A percentile compares a stretch with the other conserved stretches of the same genome.
phyloP scores from a whole-genome alignment of 2,113 vertebrate species.

The Pterophyllum scalare region DNA sequence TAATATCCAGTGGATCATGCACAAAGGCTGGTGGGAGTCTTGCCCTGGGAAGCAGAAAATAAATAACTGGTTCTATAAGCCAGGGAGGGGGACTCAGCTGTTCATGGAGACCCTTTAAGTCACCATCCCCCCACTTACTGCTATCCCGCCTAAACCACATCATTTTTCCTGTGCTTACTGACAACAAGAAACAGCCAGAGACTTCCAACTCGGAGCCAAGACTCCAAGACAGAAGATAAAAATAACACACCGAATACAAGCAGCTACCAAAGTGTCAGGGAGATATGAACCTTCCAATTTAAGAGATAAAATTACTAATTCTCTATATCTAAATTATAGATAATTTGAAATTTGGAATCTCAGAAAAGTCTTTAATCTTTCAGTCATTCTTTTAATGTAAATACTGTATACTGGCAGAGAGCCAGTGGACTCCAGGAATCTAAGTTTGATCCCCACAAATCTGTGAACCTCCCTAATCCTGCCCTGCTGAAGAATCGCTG shows the following conservation, averaged over 20 bases:
- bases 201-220: constrained; percentile 17
- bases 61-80: not conserved
- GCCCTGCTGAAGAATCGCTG: not conserved
- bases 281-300: not conserved
- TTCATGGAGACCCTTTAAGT: not conserved
- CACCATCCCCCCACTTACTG: constrained; percentile 2
- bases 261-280: not conserved
- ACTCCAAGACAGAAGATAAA: not conserved
- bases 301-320: not conserved
- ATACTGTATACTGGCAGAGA: not conserved
- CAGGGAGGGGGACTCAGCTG: not conserved
- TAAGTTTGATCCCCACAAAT: not conserved
- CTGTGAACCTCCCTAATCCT: not conserved
- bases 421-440: not conserved
- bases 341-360: not conserved
- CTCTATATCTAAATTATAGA: not conserved
- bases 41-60: not conserved
- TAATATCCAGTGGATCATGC: not conserved
- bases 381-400: not conserved
- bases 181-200: not conserved
- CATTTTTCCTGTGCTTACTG: not conserved
- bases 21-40: not conserved
- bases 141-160: not conserved
- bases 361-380: not conserved
- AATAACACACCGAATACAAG: not conserved